Conservation (phyloP, 2,113 vertebrate species). For the Puma concolor region DNA sequence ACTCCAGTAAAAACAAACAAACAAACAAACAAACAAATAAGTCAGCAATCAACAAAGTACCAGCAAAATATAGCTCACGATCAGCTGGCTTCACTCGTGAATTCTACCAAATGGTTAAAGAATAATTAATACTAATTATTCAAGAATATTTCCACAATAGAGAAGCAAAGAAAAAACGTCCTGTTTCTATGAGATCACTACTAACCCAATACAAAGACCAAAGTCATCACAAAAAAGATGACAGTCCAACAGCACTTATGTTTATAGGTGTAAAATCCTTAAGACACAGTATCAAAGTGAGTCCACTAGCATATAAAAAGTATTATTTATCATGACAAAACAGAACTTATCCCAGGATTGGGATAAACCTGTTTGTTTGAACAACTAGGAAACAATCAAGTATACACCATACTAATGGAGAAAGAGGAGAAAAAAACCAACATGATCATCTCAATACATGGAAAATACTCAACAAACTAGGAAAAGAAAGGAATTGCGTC, state of each 20-base stretch:
- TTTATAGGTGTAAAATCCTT: not conserved
- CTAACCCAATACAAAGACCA: not conserved
- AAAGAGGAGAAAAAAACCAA: not conserved
- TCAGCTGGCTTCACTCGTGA: not conserved
- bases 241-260: not conserved
- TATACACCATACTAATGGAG: not conserved
- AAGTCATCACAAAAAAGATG: not conserved
- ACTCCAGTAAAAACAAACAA: not conserved
- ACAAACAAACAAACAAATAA: not conserved
- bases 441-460: not conserved
- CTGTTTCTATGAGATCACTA: not conserved
- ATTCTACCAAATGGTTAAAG: not conserved
- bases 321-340: not conserved
- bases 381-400: not conserved
- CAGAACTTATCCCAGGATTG: not conserved
- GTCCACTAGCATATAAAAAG: not conserved
- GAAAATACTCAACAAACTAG: not conserved
- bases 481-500: not conserved
- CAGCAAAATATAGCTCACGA: not conserved
- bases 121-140: not conserved
- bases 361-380: not conserved
- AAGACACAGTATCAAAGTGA: not conserved
- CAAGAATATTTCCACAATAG: not conserved
- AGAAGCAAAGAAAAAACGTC: not conserved
- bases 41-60: not conserved